Conservation (phyloP, 2,113 vertebrate species). For the Spea bombifrons region DNA sequence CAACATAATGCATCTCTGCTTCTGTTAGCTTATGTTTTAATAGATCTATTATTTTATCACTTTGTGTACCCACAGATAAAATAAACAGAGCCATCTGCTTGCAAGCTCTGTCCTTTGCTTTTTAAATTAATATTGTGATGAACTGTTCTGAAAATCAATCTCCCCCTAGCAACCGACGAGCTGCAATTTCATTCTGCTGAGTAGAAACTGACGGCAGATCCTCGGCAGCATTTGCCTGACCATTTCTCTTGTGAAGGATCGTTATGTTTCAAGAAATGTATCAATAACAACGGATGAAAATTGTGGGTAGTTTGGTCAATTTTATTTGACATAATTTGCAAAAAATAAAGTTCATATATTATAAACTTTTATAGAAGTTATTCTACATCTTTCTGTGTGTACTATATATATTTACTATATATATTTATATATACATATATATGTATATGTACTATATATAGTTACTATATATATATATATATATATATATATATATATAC, state of each 20-base stretch:
- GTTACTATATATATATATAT: no score
- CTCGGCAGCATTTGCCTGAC: background rate
- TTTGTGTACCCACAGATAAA: conserved; percentile 11
- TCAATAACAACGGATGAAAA: no score
- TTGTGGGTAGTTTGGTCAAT: no score
- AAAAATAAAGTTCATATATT: no score
- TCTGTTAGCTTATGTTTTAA: conserved; percentile 1
- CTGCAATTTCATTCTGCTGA: background rate
- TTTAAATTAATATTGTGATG: conserved; percentile 11
- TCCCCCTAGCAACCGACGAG: conserved; percentile 9
- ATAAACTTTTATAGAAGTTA: no score
- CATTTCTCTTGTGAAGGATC: background rate
- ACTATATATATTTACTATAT: no score
- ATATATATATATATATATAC: no score
- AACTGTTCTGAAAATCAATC: conserved; percentile 15
- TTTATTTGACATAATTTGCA: no score
- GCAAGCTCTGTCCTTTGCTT: background rate
- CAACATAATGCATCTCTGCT: conserved; percentile 3
- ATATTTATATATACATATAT: no score
- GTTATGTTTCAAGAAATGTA: no score
- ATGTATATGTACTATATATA: no score
- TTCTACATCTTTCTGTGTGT: no score
- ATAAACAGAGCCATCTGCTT: conserved; percentile 25
- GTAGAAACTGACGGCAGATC: background rate
- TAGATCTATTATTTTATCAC: conserved; percentile 17